phyloP scores from a whole-genome alignment of 2,888 invertebrate genomes.

The Aricia artaxerxes region DNA sequence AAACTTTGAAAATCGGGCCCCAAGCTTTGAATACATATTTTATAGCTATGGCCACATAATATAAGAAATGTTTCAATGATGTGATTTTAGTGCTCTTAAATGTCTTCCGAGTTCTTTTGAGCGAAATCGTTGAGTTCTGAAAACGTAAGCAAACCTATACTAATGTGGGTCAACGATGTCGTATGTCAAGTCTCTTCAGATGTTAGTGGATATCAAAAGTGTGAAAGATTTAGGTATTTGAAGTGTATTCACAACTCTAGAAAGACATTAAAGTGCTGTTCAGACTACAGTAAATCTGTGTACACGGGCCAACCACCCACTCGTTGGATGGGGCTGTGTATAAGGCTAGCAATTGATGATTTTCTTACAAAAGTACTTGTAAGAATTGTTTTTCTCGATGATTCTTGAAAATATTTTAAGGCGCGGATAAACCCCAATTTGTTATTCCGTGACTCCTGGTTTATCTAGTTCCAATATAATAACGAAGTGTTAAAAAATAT shows the following conservation, averaged over 20 bases:
- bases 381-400: background rate
- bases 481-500: too few species aligned
- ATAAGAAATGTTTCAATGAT: slow-evolving; percentile 3
- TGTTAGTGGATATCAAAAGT: slow-evolving; percentile 9
- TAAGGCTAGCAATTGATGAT: too few species aligned
- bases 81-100: slow-evolving; percentile 29
- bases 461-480: too few species aligned
- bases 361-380: too few species aligned
- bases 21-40: background rate
- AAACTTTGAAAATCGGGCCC: background rate
- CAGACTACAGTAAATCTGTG: too few species aligned
- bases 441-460: too few species aligned
- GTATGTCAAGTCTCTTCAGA: background rate
- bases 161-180: slow-evolving; percentile 10
- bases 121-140: slow-evolving; percentile 30
- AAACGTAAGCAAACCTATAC: slow-evolving; percentile 10
- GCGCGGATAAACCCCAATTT: too few species aligned
- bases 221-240: background rate
- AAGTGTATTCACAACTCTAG: background rate
- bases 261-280: background rate
- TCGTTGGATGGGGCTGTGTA: too few species aligned
- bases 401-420: background rate
- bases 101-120: slow-evolving; percentile 33
- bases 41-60: background rate
- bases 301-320: too few species aligned